A percentile compares a stretch with the other conserved stretches of the same genome.
These are phyloP conservation scores for Carassius auratus DNA, from an alignment of 2,113 vertebrate genomes.

Conservation along the genomic window DNA sequence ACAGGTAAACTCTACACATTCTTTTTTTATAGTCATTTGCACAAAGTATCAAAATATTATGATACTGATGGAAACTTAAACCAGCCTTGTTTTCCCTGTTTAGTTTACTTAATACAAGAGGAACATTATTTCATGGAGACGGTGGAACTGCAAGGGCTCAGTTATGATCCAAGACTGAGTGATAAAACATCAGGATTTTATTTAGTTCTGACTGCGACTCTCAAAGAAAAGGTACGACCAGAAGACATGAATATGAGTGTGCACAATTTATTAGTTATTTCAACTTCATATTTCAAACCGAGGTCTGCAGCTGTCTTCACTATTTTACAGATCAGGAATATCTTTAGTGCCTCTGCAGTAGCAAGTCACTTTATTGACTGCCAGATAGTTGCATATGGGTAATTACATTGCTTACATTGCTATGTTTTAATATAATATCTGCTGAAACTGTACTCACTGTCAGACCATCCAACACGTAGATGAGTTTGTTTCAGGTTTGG, in stretches of 20 bases:
- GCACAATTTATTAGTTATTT: no score
- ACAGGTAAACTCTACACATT: constrained; percentile 64
- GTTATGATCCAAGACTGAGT: constrained; percentile 76
- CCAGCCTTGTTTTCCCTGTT: not conserved
- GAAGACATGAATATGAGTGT: no score
- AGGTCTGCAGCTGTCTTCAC: not conserved
- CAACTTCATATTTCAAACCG: no score
- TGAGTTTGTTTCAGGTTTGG: no score
- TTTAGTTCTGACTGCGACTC: constrained; percentile 75
- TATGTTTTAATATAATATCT: not conserved
- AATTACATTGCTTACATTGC: constrained; percentile 50
- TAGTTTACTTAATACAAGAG: constrained; percentile 74
- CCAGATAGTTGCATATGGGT: constrained; percentile 86
- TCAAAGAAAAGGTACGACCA: constrained; percentile 81
- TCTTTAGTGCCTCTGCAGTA: constrained; percentile 80
- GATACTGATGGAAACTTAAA: not conserved
- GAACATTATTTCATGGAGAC: constrained; percentile 76
- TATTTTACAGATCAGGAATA: constrained; percentile 79
- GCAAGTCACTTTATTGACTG: constrained; percentile 80
- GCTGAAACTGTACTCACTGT: no score
- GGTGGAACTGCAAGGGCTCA: constrained; percentile 81
- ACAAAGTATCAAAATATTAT: not conserved
- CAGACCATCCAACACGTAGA: no score
- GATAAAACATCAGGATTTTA: constrained; percentile 75
- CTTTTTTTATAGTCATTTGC: no score